Percentiles rank a stretch among this genome's conserved stretches.
phyloP scores from a whole-genome alignment of 2,113 vertebrate species.

The Strigops habroptila region DNA sequence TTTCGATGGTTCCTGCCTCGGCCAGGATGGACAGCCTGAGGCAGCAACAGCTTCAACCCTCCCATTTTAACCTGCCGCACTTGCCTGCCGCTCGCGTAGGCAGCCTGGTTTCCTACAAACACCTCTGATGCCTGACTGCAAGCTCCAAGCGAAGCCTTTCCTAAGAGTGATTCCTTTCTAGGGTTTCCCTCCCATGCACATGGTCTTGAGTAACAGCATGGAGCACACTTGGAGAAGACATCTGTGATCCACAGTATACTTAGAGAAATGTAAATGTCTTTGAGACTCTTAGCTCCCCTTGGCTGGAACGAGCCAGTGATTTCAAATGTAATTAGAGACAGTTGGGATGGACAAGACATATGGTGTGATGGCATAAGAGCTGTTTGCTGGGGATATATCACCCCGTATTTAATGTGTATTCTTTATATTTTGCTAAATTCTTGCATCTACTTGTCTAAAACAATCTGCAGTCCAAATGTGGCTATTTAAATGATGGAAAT shows the following conservation, averaged over 20 bases:
- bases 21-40: background rate
- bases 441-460: background rate
- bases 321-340: background rate
- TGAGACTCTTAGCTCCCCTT: background rate
- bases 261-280: rapidly evolving
- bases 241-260: background rate
- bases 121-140: background rate
- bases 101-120: background rate
- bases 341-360: background rate
- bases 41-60: background rate
- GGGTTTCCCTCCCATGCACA: background rate
- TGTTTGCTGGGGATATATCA: background rate
- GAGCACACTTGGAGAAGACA: background rate
- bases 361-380: background rate
- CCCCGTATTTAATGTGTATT: background rate
- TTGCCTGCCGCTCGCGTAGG: background rate
- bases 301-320: background rate
- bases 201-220: background rate
- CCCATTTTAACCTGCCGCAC: rapidly evolving
- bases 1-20: background rate
- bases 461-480: background rate
- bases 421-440: background rate
- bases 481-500: background rate
- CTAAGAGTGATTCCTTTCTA: background rate
- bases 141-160: background rate